Base-by-base conservation (phyloP, 2,113 vertebrate species). In the Melanerpes formicivorus region DNA sequence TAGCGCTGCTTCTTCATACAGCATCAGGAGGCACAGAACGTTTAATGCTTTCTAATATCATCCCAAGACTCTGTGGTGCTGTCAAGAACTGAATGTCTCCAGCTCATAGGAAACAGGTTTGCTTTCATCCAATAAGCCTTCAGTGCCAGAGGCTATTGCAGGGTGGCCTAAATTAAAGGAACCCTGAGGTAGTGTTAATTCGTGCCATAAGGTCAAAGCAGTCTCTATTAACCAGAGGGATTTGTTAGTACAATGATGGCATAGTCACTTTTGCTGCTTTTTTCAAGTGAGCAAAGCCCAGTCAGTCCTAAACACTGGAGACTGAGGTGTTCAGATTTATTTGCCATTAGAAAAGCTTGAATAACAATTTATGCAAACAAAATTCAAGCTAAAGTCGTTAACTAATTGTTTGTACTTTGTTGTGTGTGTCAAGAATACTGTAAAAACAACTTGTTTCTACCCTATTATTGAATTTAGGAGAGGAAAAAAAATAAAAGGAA, bases 131-230 rank as follows among this genome's bases (percentile, higher is more conserved):
- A 46, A 46, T 85, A 94, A 90, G 73, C 60, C 46, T 55, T 73
- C 50, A 34, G 37, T 92, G 73, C 84, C 82, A 91, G 87, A 78
- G 65, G 65, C 69, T 93, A 30, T 55, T 94, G 34, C 69, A 95
- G 89, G 60, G 81, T 84, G 84, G 67, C 60, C 78, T 96, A 83
- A 90, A 91, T 90, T 92, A 93, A 89, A 87, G 70, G 50, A 93
- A 89, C 90, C 89, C 84, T 70, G 52, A 86, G 70, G 69, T 32
- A 71, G 76, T 84, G 83, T 88, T 92, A 88, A 95, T 92, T 90
- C 84, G 65, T 90, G 71, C 72, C 88, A 60, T 83, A 73, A 90
- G 50, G 52, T 93, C 93, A 90, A 88, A 93, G 63, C 70, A 87
- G 69, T 32, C 71, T 80, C 65, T 72, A 18, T 88, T 87, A 93